These are phyloP conservation scores for Electrophaes corylata DNA, from an alignment of 2,888 invertebrate genomes.

Conservation along the genomic window DNA sequence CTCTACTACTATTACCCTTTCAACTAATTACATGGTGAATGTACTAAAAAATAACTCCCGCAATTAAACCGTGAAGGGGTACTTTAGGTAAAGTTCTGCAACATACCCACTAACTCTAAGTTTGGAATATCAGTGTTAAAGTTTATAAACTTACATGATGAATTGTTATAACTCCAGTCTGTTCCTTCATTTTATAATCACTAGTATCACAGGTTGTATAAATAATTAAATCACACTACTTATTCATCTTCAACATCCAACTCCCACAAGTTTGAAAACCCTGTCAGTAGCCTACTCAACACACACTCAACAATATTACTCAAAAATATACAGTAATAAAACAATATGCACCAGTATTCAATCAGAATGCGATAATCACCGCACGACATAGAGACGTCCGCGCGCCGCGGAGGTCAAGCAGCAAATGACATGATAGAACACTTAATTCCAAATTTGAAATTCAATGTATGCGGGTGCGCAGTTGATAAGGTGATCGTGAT, in stretches of 20 bases:
- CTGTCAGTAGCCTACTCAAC: slow-evolving; percentile 47
- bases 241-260: slow-evolving; percentile 63
- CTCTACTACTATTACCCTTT: too few relatives aligned
- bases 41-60: too few relatives aligned
- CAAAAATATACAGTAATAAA: slow-evolving; percentile 70
- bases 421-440: slow-evolving; percentile 48
- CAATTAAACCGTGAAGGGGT: too few relatives aligned
- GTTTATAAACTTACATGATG: slow-evolving; percentile 73
- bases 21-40: too few relatives aligned
- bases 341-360: slow-evolving; percentile 63
- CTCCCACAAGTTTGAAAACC: slow-evolving; percentile 53
- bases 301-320: slow-evolving; percentile 65
- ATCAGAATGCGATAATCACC: slow-evolving; percentile 62
- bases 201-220: slow-evolving; percentile 79
- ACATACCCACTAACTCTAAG: too few relatives aligned
- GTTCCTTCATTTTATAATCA: slow-evolving; percentile 58
- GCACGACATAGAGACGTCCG: slow-evolving; percentile 56
- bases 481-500: slow-evolving; percentile 38
- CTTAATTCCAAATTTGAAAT: slow-evolving; percentile 45
- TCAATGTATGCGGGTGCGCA: slow-evolving; percentile 52
- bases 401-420: slow-evolving; percentile 48
- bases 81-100: too few relatives aligned
- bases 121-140: too few relatives aligned
- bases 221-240: slow-evolving; percentile 57
- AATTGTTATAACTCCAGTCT: slow-evolving; percentile 70